Evolutionary conservation across 2,888 invertebrate species (phyloP), one percentile per base, ranked within the genome.

Genomic region (Xestobium rufovillosum): DNA sequence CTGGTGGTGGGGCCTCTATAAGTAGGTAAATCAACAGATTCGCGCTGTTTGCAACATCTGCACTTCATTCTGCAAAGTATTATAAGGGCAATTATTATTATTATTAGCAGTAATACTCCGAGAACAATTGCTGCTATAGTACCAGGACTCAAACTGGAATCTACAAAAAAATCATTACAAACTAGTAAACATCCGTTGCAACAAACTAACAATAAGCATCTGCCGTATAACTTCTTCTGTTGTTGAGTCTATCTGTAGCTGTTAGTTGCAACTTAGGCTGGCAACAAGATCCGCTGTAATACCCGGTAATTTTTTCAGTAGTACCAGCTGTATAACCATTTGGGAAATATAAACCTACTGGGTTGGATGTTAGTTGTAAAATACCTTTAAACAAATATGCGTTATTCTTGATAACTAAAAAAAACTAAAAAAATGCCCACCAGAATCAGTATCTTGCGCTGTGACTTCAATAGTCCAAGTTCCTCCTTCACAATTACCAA

Each of bases 201-300:
- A 11, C 4, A 23, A 35, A 51, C 59, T 51, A 52, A 63, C 62
- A 36, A 38, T 61, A 61, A 30, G 65, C 77, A 57, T 87, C 82
- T 8, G 83, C 68, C 11, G 69, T 70, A 31, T 73, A 69, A 36
- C 73, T 73, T 41, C 73, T 70, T 3, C 73, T 71, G 56, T 86
- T 86, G 1, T 83, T 81, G 8, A 69, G 67, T 0, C 80, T 64
- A 57, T 87, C 85, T 6, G 73, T 72, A 0, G 83, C 84, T 2
- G 72, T 76, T 3, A 87, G 61, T 23, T 79, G 67, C 0, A 84
- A 70, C 32, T 76, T 70, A 0, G 81, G 76, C 3, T 78, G 71
- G 56, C 86, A 88, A 56, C 87, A 88, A 0, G 78, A 79, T 0
- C 81, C 75, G 11, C 78, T 70, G 57, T 83, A 86, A 2, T 73